Percentiles rank a stretch among this genome's conserved stretches.
Conservation (phyloP, 2,888 invertebrate genomes). For the Drosophila anceps region DNA sequence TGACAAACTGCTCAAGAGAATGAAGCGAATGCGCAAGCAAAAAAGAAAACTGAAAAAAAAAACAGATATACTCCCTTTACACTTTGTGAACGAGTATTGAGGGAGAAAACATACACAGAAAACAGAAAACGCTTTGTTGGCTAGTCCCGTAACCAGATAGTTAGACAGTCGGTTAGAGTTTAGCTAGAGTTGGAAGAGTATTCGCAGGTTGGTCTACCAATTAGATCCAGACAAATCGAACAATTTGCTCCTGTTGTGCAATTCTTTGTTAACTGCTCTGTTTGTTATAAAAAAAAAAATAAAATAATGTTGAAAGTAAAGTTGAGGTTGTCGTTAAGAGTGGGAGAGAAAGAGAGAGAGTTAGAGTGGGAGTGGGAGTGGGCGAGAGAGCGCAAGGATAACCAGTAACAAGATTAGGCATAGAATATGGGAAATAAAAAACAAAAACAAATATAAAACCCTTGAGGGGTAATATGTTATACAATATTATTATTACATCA, state of each 20-base stretch:
- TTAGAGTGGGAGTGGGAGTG: neutral
- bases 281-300: constrained; percentile 60
- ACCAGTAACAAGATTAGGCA: constrained; percentile 48
- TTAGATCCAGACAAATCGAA: constrained; percentile 54
- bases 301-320: constrained; percentile 67
- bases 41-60: too few species aligned
- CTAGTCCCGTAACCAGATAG: constrained; percentile 52
- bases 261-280: constrained; percentile 79
- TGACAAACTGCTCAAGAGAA: constrained; percentile 71
- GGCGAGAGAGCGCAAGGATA: constrained; percentile 22
- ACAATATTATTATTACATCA: constrained; percentile 72
- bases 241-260: constrained; percentile 74
- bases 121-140: constrained; percentile 73
- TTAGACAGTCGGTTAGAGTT: constrained; percentile 24
- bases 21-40: neutral
- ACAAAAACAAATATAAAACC: constrained; percentile 23
- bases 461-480: constrained; percentile 66
- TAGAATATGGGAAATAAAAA: constrained; percentile 54
- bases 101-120: constrained; percentile 41
- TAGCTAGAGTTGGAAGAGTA: constrained; percentile 30
- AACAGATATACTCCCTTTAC: constrained; percentile 7
- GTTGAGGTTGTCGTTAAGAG: constrained; percentile 58
- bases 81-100: neutral
- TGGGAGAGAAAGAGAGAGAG: neutral
- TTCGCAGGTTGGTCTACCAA: constrained; percentile 2